Evolutionary conservation across 1,140 invertebrate genomes (phyloP).

Genomic region (Drosophila ananassae): DNA sequence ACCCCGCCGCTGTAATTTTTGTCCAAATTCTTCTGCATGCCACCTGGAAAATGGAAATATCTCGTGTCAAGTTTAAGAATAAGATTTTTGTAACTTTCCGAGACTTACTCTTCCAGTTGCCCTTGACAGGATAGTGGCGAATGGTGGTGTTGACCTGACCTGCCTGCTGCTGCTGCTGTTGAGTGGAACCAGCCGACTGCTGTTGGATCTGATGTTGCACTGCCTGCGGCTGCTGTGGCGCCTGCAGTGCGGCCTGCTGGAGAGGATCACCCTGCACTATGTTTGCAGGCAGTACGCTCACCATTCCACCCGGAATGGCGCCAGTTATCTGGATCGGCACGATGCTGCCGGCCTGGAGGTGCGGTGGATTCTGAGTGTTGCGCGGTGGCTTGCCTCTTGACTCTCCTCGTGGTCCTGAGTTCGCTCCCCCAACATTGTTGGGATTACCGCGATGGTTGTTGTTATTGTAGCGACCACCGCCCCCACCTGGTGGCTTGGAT

Average conservation of each 20-base stretch:
- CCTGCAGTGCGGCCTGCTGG: slow-evolving; percentile 19
- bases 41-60: slow-evolving; percentile 34
- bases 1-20: slow-evolving; percentile 64
- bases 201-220: slow-evolving; percentile 54
- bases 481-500: slow-evolving; percentile 72
- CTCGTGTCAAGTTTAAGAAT: too few relatives aligned
- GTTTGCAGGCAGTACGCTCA: slow-evolving; percentile 64
- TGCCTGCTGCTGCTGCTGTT: slow-evolving; percentile 40
- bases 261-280: slow-evolving; percentile 56
- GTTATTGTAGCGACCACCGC: slow-evolving; percentile 70
- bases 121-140: slow-evolving; percentile 72
- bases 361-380: slow-evolving; percentile 59
- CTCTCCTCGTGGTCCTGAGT: slow-evolving; percentile 61
- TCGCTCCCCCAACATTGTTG: slow-evolving; percentile 58
- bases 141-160: slow-evolving; percentile 44
- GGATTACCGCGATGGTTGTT: slow-evolving; percentile 71
- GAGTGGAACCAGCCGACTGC: slow-evolving; percentile 28
- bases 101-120: slow-evolving; percentile 61
- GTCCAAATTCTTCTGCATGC: slow-evolving; percentile 73
- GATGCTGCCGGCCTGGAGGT: slow-evolving; percentile 68
- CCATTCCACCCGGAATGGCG: slow-evolving; percentile 64
- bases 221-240: slow-evolving; percentile 33
- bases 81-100: too few relatives aligned
- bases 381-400: slow-evolving; percentile 66
- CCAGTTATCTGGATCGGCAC: slow-evolving; percentile 61